These are phyloP conservation scores for Porphyrio hochstetteri DNA, from an alignment of 2,113 vertebrate genomes.

Conservation along the genomic window DNA sequence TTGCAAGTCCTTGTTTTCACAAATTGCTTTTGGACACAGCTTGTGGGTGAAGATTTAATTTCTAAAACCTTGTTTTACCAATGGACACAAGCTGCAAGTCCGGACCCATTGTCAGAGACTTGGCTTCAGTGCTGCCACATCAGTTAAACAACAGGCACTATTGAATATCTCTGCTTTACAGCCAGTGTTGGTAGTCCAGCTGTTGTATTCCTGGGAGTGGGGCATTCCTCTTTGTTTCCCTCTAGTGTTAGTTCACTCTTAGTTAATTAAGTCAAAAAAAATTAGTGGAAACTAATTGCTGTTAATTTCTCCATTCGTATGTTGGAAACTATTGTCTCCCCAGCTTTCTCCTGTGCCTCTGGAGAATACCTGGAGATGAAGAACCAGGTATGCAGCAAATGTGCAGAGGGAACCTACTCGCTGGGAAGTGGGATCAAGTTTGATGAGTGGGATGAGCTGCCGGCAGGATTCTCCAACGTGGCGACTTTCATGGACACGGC, in stretches of 20 bases:
- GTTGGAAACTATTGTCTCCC: background rate
- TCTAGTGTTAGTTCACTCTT: background rate
- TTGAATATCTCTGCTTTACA: background rate
- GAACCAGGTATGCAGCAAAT: constrained; percentile 91
- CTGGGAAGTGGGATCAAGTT: constrained; percentile 95
- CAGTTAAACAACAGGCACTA: background rate
- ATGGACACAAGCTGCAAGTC: background rate
- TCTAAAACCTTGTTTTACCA: background rate
- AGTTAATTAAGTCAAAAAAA: background rate
- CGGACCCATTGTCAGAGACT: background rate
- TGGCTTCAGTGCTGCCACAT: background rate
- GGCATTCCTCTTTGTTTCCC: background rate
- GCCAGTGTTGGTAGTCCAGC: background rate
- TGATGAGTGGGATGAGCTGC: constrained; percentile 94
- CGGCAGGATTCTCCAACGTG: constrained; percentile 90
- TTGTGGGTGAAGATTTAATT: background rate
- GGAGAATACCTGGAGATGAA: constrained; percentile 97
- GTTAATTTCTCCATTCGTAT: background rate
- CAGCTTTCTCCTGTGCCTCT: constrained; percentile 93
- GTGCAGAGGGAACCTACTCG: constrained; percentile 91
- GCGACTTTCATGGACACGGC: constrained; percentile 87
- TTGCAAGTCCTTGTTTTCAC: background rate
- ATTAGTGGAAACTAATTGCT: background rate
- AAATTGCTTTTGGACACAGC: background rate
- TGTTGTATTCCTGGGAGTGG: background rate